Evolutionary conservation across 2,797 vertebrate genomes (phyloP).

Genomic region (Peromyscus eremicus): DNA sequence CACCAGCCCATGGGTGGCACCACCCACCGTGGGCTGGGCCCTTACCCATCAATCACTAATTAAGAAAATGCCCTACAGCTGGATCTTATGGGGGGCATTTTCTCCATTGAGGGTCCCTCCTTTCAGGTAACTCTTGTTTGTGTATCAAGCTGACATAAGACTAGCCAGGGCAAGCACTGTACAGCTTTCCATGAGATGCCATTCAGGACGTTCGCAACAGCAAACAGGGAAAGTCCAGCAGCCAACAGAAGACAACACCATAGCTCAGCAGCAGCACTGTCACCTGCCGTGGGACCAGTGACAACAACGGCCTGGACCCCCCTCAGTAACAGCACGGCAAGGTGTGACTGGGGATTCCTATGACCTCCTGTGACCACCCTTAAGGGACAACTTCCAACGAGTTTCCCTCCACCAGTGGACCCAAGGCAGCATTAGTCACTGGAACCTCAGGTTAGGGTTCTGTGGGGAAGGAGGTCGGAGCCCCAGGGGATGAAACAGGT

Average conservation of each 20-base stretch:
- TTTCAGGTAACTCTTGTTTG: background rate
- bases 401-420: background rate
- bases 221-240: too few relatives aligned
- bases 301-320: rapidly evolving
- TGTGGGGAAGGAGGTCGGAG: background rate
- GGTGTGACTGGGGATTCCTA: too few relatives aligned
- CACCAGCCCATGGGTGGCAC: background rate
- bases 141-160: background rate
- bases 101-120: background rate
- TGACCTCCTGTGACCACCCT: background rate
- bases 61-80: background rate
- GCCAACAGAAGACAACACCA: background rate
- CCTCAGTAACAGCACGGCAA: background rate
- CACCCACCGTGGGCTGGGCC: background rate
- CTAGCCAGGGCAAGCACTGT: background rate
- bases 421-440: background rate
- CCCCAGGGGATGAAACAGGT: background rate
- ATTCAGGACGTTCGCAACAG: background rate
- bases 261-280: background rate
- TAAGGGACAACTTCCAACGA: background rate
- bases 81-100: background rate
- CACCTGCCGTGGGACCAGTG: rapidly evolving
- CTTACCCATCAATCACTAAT: background rate
- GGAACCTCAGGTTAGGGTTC: background rate
- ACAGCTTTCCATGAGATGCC: background rate